Conservation (phyloP, 1,140 invertebrate genomes). For the Scaptomyza graminum region DNA sequence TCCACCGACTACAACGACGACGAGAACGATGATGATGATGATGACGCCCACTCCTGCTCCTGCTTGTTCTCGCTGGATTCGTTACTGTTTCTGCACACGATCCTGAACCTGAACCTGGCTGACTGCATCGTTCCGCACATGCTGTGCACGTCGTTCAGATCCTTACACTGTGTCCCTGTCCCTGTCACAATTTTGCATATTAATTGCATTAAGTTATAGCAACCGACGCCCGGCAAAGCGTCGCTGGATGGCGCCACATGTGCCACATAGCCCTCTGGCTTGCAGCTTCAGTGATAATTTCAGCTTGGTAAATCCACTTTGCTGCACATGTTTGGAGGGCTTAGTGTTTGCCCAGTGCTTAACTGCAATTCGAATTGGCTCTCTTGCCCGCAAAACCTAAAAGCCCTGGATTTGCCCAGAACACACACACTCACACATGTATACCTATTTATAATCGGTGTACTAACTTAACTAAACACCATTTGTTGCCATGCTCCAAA, state of each 20-base stretch:
- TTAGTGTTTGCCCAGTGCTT: constrained; percentile 64
- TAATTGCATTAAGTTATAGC: constrained; percentile 83
- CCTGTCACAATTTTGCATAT: constrained; percentile 83
- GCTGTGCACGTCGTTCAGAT: constrained; percentile 41
- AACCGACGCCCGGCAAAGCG: constrained; percentile 37
- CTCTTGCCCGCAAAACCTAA: constrained; percentile 25
- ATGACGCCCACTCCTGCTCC: constrained; percentile 13
- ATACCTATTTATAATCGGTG: constrained; percentile 21
- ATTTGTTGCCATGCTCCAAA: constrained; percentile 31
- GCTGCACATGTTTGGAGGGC: constrained; percentile 68
- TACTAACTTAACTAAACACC: constrained; percentile 30
- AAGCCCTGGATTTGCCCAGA: constrained; percentile 26
- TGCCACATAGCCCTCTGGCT: constrained; percentile 32
- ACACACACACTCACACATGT: constrained; percentile 10
- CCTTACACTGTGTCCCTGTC: background rate
- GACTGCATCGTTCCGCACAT: constrained; percentile 67
- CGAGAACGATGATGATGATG: constrained; percentile 19
- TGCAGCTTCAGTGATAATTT: constrained; percentile 71
- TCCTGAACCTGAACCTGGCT: constrained; percentile 46
- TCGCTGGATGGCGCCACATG: constrained; percentile 68
- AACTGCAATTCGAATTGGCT: constrained; percentile 62
- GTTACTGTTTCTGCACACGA: constrained; percentile 49
- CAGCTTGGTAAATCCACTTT: constrained; percentile 80
- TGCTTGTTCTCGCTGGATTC: constrained; percentile 22
- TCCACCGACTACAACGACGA: constrained; percentile 27